Base-by-base conservation (phyloP, 2,888 invertebrate species). In the Dryocosmus kuriphilus region DNA sequence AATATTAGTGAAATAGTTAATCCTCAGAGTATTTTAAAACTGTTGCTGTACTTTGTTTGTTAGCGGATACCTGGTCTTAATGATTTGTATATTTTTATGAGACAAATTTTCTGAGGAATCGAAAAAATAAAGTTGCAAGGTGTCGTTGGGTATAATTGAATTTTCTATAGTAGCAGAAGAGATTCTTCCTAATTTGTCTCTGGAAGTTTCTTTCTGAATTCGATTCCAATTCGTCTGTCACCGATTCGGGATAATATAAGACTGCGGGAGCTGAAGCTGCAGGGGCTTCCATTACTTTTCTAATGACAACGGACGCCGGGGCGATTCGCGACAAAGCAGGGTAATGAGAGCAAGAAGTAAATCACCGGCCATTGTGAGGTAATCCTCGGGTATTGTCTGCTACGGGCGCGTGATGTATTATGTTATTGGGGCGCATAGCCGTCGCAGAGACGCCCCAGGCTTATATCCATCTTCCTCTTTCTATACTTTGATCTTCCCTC, bases 321-420 rank as follows among this genome's bases (percentile, higher is more conserved):
- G 85, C 88, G 88, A 84, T 85, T 82, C 87, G 83, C 88, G 89
- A 91, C 90, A 91, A 90, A 89, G 89, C 88, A 87, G 87, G 90
- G 90, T 91, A 91, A 91, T 91, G 91, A 91, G 90, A 91, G 89
- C 89, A 90, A 83, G 90, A 90, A 90, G 90, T 90, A 90, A 91
- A 91, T 91, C 91, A 91, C 91, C 89, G 88, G 80, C 90, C 87
- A 91, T 91, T 91, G 91, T 91, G 88, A 88, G 89, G 89, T 90
- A 91, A 91, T 91, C 90, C 86, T 86, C 86, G 87, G 81, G 87
- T 90, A 91, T 91, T 91, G 91, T 91, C 89, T 90, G 90, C 83
- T 85, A 85, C 85, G 82, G 87, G 88, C 88, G 90, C 89, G 89
- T 89, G 87, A 89, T 89, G 89, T 90, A 91, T 91, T 91, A 90